Evolutionary conservation across 2,113 vertebrate species (phyloP).

Genomic region (Clarias magur): DNA sequence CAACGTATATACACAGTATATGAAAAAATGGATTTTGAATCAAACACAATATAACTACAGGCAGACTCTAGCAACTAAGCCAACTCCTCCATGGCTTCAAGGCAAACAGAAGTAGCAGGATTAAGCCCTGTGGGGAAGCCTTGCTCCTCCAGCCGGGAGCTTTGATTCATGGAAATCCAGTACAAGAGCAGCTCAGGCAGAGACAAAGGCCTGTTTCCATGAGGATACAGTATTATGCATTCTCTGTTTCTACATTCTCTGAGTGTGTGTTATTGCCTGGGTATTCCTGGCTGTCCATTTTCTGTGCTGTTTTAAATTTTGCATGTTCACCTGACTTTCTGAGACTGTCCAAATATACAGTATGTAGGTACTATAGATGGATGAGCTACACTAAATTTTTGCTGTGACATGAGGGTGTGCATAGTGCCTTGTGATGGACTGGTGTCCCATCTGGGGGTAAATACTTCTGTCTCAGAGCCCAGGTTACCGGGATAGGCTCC

Average conservation of each 20-base stretch:
- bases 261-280: background rate
- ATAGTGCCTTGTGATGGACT: background rate
- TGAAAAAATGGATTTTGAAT: background rate
- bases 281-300: background rate
- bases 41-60: background rate
- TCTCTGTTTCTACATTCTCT: background rate
- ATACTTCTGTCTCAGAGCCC: background rate
- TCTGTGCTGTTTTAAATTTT: background rate
- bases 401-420: background rate
- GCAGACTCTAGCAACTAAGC: background rate
- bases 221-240: background rate
- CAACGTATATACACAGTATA: background rate
- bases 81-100: conserved; percentile 51
- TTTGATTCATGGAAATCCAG: conserved; percentile 65
- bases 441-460: background rate
- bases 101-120: conserved; percentile 59
- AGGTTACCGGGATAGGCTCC: background rate
- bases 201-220: background rate
- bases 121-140: conserved; percentile 59
- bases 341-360: background rate
- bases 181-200: conserved; percentile 20
- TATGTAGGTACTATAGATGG: background rate
- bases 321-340: background rate
- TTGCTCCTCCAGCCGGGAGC: conserved; percentile 56
- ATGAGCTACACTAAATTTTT: background rate